Percentiles rank a stretch among this genome's conserved stretches.
Conservation (phyloP, 1,140 invertebrate genomes). For the Drosophila biarmipes region DNA sequence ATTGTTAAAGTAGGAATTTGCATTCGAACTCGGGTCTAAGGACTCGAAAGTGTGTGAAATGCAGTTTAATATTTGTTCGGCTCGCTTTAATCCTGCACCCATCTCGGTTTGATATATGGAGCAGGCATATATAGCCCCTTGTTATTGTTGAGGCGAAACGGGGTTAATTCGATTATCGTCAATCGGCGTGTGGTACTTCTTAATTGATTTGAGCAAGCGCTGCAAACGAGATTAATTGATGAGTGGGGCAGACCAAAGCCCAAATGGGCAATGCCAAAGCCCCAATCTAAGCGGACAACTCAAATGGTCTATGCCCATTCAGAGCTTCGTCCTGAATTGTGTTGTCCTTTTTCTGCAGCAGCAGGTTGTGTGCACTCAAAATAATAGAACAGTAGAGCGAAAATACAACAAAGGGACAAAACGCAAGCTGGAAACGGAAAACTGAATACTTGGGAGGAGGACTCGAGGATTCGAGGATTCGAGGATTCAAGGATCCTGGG, state of each 20-base stretch:
- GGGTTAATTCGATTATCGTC: slow-evolving; percentile 67
- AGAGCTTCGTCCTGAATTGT: slow-evolving; percentile 22
- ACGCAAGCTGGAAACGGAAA: slow-evolving; percentile 9
- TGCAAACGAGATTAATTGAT: slow-evolving; percentile 70
- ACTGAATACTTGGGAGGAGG: neutral
- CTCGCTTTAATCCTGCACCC: neutral
- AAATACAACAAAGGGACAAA: slow-evolving; percentile 42
- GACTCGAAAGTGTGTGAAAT: neutral
- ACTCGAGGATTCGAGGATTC: neutral
- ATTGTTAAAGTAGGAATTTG: slow-evolving; percentile 46
- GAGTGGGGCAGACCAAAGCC: slow-evolving; percentile 32
- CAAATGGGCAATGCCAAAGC: slow-evolving; percentile 17
- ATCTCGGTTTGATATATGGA: slow-evolving; percentile 7
- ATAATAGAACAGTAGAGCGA: slow-evolving; percentile 60
- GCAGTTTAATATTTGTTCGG: neutral
- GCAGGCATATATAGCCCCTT: neutral
- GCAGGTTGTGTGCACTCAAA: slow-evolving; percentile 72
- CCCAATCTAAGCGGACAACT: slow-evolving; percentile 48
- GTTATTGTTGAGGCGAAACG: slow-evolving; percentile 32
- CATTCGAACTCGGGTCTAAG: slow-evolving; percentile 12
- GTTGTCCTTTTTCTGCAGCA: slow-evolving; percentile 67
- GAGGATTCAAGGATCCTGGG: neutral
- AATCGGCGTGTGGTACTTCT: slow-evolving; percentile 26
- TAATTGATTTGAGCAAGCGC: slow-evolving; percentile 69
- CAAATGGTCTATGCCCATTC: slow-evolving; percentile 22